Conservation (phyloP, 1,140 invertebrate genomes). For the Trigoniulus corallinus region DNA sequence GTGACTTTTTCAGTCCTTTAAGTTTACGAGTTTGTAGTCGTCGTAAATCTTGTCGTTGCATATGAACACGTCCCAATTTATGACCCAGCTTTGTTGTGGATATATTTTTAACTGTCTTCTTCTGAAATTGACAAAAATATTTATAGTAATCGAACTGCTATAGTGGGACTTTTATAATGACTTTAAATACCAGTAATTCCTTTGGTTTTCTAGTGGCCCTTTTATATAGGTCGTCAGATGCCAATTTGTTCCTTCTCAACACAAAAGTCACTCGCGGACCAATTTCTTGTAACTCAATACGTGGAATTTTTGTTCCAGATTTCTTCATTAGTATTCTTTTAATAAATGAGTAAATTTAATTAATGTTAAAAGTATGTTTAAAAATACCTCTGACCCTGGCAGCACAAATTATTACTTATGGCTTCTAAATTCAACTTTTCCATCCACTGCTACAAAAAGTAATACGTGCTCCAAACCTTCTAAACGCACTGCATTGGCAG, state of each 20-base stretch:
- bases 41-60: slow-evolving; percentile 71
- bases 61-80: slow-evolving; percentile 77
- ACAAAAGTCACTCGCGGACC: slow-evolving; percentile 82
- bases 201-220: slow-evolving; percentile 67
- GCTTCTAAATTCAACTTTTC: slow-evolving; percentile 64
- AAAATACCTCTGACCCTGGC: slow-evolving; percentile 31
- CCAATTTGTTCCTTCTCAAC: slow-evolving; percentile 67
- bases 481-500: slow-evolving; percentile 57
- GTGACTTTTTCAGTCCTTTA: slow-evolving; percentile 69
- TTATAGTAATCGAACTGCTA: background rate
- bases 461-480: slow-evolving; percentile 87
- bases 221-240: slow-evolving; percentile 80
- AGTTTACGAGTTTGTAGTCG: slow-evolving; percentile 83
- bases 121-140: slow-evolving; percentile 25
- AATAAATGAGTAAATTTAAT: slow-evolving; percentile 32
- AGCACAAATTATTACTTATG: no score
- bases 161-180: background rate
- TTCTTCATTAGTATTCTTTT: slow-evolving; percentile 78
- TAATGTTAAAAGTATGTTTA: slow-evolving; percentile 5
- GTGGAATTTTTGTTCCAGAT: slow-evolving; percentile 66
- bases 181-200: slow-evolving; percentile 29
- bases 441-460: slow-evolving; percentile 65
- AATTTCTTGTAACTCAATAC: slow-evolving; percentile 84
- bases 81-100: slow-evolving; percentile 69
- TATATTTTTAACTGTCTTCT: slow-evolving; percentile 81